Base-by-base conservation (phyloP, 2,113 vertebrate genomes). In the Apistogramma diplotaenia region DNA sequence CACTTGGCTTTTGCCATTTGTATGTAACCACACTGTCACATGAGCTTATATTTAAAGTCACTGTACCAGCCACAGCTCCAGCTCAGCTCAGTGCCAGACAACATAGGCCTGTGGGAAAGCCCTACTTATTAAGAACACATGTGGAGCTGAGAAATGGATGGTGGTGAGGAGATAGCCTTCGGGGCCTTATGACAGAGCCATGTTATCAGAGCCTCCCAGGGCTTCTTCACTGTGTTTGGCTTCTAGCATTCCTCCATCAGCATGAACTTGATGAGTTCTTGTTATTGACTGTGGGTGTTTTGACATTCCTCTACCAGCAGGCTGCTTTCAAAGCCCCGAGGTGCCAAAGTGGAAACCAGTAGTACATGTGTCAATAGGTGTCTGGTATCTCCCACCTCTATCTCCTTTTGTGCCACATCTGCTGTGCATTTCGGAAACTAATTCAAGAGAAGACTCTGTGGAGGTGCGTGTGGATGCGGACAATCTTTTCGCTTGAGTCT, bases 301-400 rank as follows among this genome's bases (percentile, higher is more conserved):
- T 92, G 92, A 94, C 94, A 94, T 95, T 95, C 94, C 91, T 85
- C 74, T 27, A 73, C 74, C 93, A 92, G 94, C 91, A 77, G 94
- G 94, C 89, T 75, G 90, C 92, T 91, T 88, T 92, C 55, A 83
- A 90, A 92, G 90, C 87, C 91, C 92, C 5, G 81, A 94, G 93
- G 94, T 93, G 93, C 90, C 92, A 92, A 92, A 93, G 92, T 93
- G 92, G 93, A 94, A 93, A 93, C 87, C 93, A 93, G 92, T 90
- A 86, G 87, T 93, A 93, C 92, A 91, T 90, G 93, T 94, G 94
- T 95, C 93, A 91, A 89, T 90, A 93, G 87, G 92, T 91, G 90
- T 95, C 92, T 82, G 58, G 81, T 94, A 89, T 94, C 92, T 90
- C 80, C 74, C 85, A 90, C 85, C 91, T 92, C 79, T 78, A 81